Evolutionary conservation across 2,888 invertebrate species (phyloP), one percentile per base, ranked within the genome.

Genomic region (Lysandra bellargus): DNA sequence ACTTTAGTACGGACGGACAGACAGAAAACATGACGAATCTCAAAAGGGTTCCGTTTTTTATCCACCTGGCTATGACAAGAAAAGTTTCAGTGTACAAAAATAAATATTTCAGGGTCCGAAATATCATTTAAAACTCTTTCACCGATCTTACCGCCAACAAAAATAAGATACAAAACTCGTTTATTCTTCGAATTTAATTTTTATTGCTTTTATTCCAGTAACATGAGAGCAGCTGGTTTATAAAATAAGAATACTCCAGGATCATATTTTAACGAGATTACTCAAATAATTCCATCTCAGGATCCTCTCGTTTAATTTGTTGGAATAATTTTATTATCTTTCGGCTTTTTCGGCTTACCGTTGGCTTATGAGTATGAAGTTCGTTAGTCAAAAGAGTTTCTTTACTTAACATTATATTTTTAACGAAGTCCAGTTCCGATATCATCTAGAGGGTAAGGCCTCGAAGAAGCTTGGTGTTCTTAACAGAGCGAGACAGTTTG

Each of bases 311-410:
- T 64, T 64, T 64, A 64, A 64, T 30, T 30, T 64, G 30, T 64
- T 64, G 64, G 64, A 64, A 64, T 64, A 64, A 64, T 64, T 64
- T 64, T 64, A 64, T 33, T 64, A 61, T 6, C 61, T 2, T 61
- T 23, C 2, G 6, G 60, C 44, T 44, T 44, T 7, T 61, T n/a
- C 2, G 23, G 61, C 44, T 49, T 49, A 49, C 44, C 9, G 44
- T 49, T 49, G 44, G 9, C 44, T 9, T 44, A 44, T 44, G 44
- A 49, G 44, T 49, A 49, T 49, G 44, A 49, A 49, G 44, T 49
- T 49, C 9, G 44, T 49, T 49, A 49, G 44, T 9, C 3, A 49
- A 44, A 44, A 44, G 44, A 44, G 2, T 44, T 44, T 44, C 6
- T 44, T 7, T 44, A 6, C 9, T 2, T 44, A 44, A 9, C 7